A percentile compares a stretch with the other conserved stretches of the same genome.
Evolutionary conservation across 1,140 invertebrate species (phyloP).

Genomic region (Drosophila nannoptera): DNA sequence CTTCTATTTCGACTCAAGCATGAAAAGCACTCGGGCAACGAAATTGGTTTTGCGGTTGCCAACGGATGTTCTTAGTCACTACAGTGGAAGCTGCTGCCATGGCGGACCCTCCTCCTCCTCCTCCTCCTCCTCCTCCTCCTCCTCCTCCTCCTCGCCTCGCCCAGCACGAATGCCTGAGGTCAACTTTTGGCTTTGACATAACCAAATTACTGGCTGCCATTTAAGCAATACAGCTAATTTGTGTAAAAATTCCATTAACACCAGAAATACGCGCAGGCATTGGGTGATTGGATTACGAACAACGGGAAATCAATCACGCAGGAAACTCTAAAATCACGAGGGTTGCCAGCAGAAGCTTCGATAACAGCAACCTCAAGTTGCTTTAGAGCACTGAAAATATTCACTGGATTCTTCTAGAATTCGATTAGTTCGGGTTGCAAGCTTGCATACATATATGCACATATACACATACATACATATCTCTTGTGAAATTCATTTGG

Average conservation of each 20-base stretch:
- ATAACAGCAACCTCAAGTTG: too few species aligned
- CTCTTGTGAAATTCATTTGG: not conserved
- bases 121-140: too few species aligned
- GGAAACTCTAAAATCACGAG: not conserved
- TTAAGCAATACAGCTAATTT: slow-evolving; percentile 69
- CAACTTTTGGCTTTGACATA: slow-evolving; percentile 44
- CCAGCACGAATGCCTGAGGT: slow-evolving; percentile 22
- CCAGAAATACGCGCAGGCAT: slow-evolving; percentile 26
- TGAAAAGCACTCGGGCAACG: slow-evolving; percentile 10
- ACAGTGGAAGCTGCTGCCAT: not conserved
- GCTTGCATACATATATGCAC: not conserved
- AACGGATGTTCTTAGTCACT: not conserved
- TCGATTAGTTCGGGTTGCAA: not conserved
- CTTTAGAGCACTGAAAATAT: not conserved
- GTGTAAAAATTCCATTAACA: slow-evolving; percentile 68
- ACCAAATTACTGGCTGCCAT: slow-evolving; percentile 51
- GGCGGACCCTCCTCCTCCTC: not conserved
- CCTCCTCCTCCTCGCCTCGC: not conserved
- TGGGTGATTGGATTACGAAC: slow-evolving; percentile 6
- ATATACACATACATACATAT: not conserved
- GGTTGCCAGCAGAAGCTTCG: not conserved
- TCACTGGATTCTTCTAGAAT: too few species aligned
- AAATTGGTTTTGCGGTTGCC: slow-evolving; percentile 43
- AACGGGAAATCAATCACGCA: slow-evolving; percentile 7
- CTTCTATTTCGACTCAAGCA: slow-evolving; percentile 1